Evolutionary conservation across 1,140 invertebrate genomes (phyloP).

Genomic region (Monomorium pharaonis): DNA sequence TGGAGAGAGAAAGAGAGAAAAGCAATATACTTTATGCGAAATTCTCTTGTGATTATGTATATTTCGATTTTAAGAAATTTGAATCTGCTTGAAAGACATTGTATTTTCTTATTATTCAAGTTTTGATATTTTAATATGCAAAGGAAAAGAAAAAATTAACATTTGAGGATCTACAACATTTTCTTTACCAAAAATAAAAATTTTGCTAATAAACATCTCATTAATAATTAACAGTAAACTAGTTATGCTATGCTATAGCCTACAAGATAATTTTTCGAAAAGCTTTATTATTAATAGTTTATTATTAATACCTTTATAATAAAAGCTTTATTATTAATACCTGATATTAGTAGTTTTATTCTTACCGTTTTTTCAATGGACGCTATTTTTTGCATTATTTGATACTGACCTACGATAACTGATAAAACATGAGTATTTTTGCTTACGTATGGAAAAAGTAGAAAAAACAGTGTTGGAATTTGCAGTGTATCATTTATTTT

Average conservation of each 20-base stretch:
- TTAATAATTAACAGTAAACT: not conserved
- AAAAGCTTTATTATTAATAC: not conserved
- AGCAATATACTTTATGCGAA: not conserved
- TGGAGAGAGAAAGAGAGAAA: too few species aligned
- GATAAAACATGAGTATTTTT: constrained; percentile 25
- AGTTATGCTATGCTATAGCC: not conserved
- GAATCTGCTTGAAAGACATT: not conserved
- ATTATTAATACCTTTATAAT: too few species aligned
- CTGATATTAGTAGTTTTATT: too few species aligned
- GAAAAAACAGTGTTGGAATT: not conserved
- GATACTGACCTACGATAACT: constrained; percentile 53
- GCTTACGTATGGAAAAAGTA: constrained; percentile 6
- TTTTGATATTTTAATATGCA: not conserved
- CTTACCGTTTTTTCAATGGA: not conserved
- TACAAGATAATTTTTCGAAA: not conserved
- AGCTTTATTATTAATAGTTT: not conserved
- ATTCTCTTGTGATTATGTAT: too few species aligned
- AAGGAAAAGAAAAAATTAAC: not conserved
- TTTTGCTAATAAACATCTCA: not conserved
- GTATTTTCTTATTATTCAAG: not conserved
- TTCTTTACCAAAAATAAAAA: not conserved
- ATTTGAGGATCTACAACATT: not conserved
- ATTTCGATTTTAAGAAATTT: not conserved
- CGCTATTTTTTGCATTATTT: constrained; percentile 39
- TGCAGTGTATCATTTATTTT: constrained; percentile 9